Evolutionary conservation across 2,888 invertebrate species (phyloP), one percentile per base, ranked within the genome.

Genomic region (Thysanoteuthis rhombus): DNA sequence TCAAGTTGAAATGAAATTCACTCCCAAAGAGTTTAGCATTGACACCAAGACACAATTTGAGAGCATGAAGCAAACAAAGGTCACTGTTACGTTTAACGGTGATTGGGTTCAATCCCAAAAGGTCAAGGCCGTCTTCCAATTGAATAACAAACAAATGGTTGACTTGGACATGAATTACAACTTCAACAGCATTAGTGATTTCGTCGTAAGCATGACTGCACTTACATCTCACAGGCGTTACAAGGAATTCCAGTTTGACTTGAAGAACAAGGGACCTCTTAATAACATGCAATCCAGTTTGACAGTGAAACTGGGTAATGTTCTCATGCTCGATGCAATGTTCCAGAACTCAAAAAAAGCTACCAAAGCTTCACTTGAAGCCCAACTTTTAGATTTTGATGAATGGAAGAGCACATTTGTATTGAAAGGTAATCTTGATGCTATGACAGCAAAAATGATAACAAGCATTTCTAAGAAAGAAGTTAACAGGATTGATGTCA

Each of bases 391-490:
- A 25, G 75, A 75, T 75, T 75, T 36, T n/a, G 75, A 75, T 75
- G 75, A 75, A 75, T 75, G 75, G 75, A 75, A 75, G n/a, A 75
- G 36, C n/a, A 75, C 75, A 12, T 75, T 75, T n/a, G 75, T 36
- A 75, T 12, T 75, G n/a, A 75, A 75, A 75, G 75, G 75, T 75
- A 19, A 75, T 75, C n/a, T 75, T 0, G 25, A 75, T 75, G 10
- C 0, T n/a, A 75, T 75, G 75, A 75, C 75, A 75, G n/a, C 16
- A n/a, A 75, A 36, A 12, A n/a, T 16, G 4, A 75, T 75, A 8
- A 75, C 75, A 75, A 75, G n/a, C n/a, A 75, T n/a, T n/a, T n/a
- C n/a, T 75, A n/a, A 75, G n/a, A n/a, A 75, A 75, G 75, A 75
- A 36, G 75, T 75, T n/a, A 75, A 75, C 75, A 75, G 16, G n/a